phyloP scores from a whole-genome alignment of 2,797 vertebrate genomes.

The Coregonus suidteri region DNA sequence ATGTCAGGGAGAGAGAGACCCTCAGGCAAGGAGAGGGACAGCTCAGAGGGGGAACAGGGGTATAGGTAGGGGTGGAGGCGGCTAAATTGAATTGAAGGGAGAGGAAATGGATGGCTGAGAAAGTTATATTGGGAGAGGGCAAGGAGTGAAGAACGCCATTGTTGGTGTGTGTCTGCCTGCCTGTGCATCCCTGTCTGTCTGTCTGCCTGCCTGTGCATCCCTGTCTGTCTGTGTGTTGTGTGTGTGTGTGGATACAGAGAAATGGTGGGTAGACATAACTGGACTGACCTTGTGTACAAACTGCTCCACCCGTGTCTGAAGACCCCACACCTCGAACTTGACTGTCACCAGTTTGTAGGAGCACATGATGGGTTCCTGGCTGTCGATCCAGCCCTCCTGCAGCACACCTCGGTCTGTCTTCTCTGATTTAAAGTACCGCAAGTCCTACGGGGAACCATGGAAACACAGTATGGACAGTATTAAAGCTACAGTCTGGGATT shows the following conservation, averaged over 20 bases:
- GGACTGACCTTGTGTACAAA: constrained; percentile 96
- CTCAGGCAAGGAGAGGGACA: constrained; percentile 4
- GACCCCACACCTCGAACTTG: constrained; percentile 99
- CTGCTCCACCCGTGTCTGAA: constrained; percentile 97
- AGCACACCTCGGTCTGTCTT: constrained; percentile 92
- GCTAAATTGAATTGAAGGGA: no score
- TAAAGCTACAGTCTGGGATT: no score
- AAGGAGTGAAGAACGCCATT: no score
- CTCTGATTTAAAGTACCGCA: constrained; percentile 91
- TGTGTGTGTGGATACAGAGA: background rate
- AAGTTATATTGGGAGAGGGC: no score
- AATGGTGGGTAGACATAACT: no score
- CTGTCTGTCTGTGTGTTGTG: background rate
- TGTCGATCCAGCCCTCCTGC: constrained; percentile 94
- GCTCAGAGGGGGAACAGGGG: background rate
- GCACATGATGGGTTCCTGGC: constrained; percentile 94
- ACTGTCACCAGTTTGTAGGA: constrained; percentile 98
- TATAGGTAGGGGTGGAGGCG: background rate
- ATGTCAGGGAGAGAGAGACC: background rate
- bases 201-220: no score
- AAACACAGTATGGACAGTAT: constrained; percentile 2
- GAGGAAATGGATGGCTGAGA: no score
- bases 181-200: no score
- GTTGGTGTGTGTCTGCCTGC: no score
- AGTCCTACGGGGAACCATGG: constrained; percentile 77